phyloP scores from a whole-genome alignment of 2,113 vertebrate species.

The Hippocampus guttulatus region DNA sequence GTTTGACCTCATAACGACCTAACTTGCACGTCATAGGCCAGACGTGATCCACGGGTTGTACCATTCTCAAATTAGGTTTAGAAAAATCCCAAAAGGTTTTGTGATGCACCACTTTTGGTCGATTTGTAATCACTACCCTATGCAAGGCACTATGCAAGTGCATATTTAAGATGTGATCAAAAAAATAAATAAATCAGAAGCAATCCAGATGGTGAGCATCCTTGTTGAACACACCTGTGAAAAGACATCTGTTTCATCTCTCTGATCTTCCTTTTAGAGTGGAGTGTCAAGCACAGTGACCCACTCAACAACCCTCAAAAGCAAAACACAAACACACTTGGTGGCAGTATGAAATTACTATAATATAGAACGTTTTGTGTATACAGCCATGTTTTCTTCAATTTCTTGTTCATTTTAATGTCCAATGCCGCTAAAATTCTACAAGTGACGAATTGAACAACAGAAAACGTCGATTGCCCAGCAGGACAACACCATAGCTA shows the following conservation, averaged over 20 bases:
- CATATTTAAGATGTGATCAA: background rate
- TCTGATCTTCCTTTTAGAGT: constrained; percentile 43
- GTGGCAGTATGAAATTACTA: background rate
- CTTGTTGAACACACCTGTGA: constrained; percentile 39
- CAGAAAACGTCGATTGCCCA: no score
- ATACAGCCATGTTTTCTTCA: background rate
- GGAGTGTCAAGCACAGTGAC: background rate
- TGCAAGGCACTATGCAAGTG: background rate
- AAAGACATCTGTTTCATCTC: constrained; percentile 46
- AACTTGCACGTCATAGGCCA: background rate
- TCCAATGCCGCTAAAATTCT: no score
- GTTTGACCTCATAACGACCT: background rate
- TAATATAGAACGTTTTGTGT: background rate
- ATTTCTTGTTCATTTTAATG: no score
- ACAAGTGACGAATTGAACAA: no score
- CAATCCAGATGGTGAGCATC: constrained; percentile 42
- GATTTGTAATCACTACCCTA: background rate
- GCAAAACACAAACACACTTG: background rate
- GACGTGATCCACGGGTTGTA: background rate
- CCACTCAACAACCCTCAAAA: background rate
- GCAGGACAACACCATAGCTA: no score
- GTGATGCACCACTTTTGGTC: background rate
- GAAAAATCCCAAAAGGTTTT: background rate
- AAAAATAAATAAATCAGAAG: background rate
- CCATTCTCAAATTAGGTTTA: no score